Conservation (phyloP, 1,140 invertebrate species). For the Calephelis virginiensis region DNA sequence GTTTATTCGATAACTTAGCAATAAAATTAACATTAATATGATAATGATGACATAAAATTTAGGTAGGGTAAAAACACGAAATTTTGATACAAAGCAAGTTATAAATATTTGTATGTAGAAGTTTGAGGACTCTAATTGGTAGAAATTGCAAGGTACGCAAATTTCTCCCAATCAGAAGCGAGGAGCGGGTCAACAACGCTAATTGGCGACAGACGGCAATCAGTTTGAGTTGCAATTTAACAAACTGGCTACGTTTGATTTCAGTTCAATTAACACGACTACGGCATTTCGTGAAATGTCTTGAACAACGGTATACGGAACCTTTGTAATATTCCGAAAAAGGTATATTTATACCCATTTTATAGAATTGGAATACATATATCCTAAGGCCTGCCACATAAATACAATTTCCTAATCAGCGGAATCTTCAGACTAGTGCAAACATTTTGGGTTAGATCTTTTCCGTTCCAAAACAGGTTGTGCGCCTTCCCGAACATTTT, state of each 20-base stretch:
- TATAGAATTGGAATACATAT: too few relatives aligned
- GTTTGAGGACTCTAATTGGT: conserved; percentile 4
- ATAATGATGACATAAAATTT: neutral
- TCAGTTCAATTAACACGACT: conserved; percentile 25
- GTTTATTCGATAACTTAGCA: accelerated
- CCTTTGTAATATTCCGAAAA: too few relatives aligned
- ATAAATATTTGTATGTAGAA: neutral
- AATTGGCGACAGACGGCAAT: conserved; percentile 41
- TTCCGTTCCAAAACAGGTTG: too few relatives aligned
- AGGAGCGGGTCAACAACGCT: conserved; percentile 41
- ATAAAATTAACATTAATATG: neutral
- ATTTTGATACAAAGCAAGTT: neutral
- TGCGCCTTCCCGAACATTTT: too few relatives aligned
- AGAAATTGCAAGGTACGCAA: conserved; percentile 27
- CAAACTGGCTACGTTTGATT: conserved; percentile 37
- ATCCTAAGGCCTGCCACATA: too few relatives aligned
- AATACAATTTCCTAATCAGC: too few relatives aligned
- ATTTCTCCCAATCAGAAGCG: conserved; percentile 38
- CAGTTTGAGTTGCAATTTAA: conserved; percentile 38
- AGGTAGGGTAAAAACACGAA: too few relatives aligned
- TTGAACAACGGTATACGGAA: neutral
- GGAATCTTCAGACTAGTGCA: too few relatives aligned
- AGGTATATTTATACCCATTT: too few relatives aligned
- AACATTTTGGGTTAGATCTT: too few relatives aligned
- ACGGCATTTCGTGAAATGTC: conserved; percentile 5